phyloP scores from a whole-genome alignment of 2,113 vertebrate genomes.

The Salvator merianae region DNA sequence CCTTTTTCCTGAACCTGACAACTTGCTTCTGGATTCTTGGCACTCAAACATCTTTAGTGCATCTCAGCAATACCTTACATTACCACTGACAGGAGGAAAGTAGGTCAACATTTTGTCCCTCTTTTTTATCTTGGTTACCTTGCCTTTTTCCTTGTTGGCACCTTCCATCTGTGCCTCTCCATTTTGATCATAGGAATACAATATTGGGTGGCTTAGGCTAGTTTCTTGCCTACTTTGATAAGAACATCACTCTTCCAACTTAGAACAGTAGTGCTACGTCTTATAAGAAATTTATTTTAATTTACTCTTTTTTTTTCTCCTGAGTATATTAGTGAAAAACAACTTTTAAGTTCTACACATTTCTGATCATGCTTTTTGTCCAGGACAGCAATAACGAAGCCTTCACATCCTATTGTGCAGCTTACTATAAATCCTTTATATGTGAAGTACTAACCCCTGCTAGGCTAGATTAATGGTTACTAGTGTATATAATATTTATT shows the following conservation, averaged over 20 bases:
- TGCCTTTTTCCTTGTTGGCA: too few species aligned
- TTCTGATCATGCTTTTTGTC: constrained; percentile 56
- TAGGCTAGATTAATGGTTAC: constrained; percentile 74
- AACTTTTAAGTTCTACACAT: constrained; percentile 51
- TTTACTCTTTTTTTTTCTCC: constrained; percentile 34
- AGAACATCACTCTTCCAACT: constrained; percentile 30
- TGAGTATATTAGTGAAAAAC: constrained; percentile 49
- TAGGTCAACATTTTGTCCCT: too few species aligned
- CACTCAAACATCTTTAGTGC: too few species aligned
- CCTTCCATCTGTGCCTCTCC: too few species aligned
- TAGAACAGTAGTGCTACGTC: constrained; percentile 45
- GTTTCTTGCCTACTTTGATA: constrained; percentile 44
- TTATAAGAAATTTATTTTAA: constrained; percentile 60
- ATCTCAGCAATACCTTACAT: too few species aligned
- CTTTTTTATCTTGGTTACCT: too few species aligned
- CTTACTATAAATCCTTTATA: constrained; percentile 73
- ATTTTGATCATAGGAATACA: too few species aligned
- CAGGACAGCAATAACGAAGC: constrained; percentile 70
- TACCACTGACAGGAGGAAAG: too few species aligned
- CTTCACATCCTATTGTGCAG: constrained; percentile 69
- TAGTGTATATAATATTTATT: constrained; percentile 80
- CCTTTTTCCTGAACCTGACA: too few species aligned
- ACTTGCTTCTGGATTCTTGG: too few species aligned
- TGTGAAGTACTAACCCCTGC: constrained; percentile 68
- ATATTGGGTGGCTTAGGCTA: too few species aligned